Percentiles rank a stretch among this genome's conserved stretches.
Evolutionary conservation across 2,113 vertebrate genomes (phyloP).

Genomic region (Alosa alosa): DNA sequence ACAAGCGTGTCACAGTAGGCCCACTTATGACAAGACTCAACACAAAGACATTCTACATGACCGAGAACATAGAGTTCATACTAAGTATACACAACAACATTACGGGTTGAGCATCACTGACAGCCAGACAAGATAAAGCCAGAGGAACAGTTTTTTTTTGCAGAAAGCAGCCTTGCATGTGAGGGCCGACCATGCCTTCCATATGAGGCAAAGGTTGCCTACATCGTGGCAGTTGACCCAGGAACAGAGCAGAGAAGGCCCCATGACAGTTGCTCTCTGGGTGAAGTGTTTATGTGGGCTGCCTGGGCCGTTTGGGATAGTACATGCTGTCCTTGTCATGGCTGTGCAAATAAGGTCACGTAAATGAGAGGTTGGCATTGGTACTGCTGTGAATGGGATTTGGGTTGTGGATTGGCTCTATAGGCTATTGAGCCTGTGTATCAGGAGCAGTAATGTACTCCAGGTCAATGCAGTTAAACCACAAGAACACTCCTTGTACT

Average conservation of each 20-base stretch:
- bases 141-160: not conserved
- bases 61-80: not conserved
- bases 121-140: not conserved
- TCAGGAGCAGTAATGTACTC: not conserved
- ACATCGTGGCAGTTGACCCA: not conserved
- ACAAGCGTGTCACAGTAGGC: not conserved
- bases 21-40: not conserved
- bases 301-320: not conserved
- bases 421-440: not conserved
- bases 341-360: not conserved
- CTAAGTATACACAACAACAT: not conserved
- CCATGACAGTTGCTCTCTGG: not conserved
- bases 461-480: not conserved
- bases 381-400: not conserved
- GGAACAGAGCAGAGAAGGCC: not conserved
- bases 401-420: not conserved
- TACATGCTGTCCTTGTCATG: slow-evolving; percentile 1
- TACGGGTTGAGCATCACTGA: not conserved
- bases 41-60: not conserved
- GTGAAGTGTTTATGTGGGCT: slow-evolving; percentile 11
- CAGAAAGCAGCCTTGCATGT: not conserved
- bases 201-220: not conserved
- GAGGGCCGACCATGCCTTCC: not conserved
- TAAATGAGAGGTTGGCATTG: slow-evolving; percentile 6
- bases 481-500: not conserved